Evolutionary conservation across 2,797 vertebrate species (phyloP).

Genomic region (Ambastaia sidthimunki): DNA sequence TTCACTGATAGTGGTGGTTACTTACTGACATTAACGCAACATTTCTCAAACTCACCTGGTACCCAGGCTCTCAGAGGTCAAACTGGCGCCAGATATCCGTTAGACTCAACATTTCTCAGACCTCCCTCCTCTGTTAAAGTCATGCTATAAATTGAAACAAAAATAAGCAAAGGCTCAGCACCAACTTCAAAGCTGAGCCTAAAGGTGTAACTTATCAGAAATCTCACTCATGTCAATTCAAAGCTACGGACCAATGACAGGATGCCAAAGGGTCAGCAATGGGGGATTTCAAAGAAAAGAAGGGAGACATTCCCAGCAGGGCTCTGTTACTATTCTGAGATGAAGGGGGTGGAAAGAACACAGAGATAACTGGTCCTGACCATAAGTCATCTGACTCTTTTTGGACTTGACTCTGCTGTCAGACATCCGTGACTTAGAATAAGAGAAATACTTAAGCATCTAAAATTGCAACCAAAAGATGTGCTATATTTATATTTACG

Average conservation of each 20-base stretch:
- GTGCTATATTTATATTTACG: constrained; percentile 4
- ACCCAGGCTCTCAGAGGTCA: constrained; percentile 27
- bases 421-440: background rate
- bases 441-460: background rate
- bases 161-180: constrained; percentile 55
- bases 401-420: background rate
- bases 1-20: constrained; percentile 32
- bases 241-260: constrained; percentile 55
- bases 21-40: constrained; percentile 52
- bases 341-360: constrained; percentile 14
- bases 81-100: constrained; percentile 49
- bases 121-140: constrained; percentile 28
- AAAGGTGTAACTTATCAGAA: constrained; percentile 58
- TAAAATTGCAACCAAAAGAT: background rate
- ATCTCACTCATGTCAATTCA: constrained; percentile 56
- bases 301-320: background rate
- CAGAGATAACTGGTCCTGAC: too few relatives aligned
- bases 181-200: constrained; percentile 55
- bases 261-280: constrained; percentile 29
- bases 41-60: constrained; percentile 46
- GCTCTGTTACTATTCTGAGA: constrained; percentile 7
- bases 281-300: constrained; percentile 30
- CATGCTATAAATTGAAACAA: constrained; percentile 49
- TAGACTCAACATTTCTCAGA: constrained; percentile 38
- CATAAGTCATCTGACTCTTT: too few relatives aligned